Evolutionary conservation across 1,140 invertebrate genomes (phyloP), one percentile per base, ranked within the genome.

Genomic region (Charaxes varanes): DNA sequence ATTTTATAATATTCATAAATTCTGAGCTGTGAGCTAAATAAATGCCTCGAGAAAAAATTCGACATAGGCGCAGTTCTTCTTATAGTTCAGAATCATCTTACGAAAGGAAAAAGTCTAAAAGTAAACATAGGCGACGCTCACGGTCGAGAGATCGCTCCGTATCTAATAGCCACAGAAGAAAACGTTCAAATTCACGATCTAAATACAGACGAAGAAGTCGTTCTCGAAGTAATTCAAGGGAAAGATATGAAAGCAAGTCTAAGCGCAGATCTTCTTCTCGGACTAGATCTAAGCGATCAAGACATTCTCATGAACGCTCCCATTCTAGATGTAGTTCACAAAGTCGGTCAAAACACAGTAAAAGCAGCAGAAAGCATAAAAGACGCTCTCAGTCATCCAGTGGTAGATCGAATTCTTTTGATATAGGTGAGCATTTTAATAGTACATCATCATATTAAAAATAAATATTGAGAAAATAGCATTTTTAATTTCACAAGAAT

Each of bases 31-130:
- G n/a, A n/a, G 23, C 23, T 4, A 14, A 11, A 30, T 16, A 36
- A 40, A 74, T 74, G 78, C 78, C 78, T 28, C 69, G 76, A 26
- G 76, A 82, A 40, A 80, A 65, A 56, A 70, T 55, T 43, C 58
- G 61, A 21, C 65, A 77, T 35, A 62, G 61, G 28, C 62, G 70
- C 24, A 80, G 76, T 46, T 63, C 67, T 0, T 80, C 78, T 0
- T 69, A 53, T 22, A 80, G 70, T 45, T 80, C 76, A 3, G 72
- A 73, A 24, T 74, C 73, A 3, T 83, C 78, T 2, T 67, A 80
- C 30, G 78, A 83, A 28, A 45, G 66, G 14, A 83, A 71, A 41
- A 80, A 72, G 43, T 61, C 56, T n/a, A 78, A 71, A 50, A 73
- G 59, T 35, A 82, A 76, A 50, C 65, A 77, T 37, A 79, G 64